Evolutionary conservation across 2,797 vertebrate genomes (phyloP).

Genomic region (Choloepus didactylus): DNA sequence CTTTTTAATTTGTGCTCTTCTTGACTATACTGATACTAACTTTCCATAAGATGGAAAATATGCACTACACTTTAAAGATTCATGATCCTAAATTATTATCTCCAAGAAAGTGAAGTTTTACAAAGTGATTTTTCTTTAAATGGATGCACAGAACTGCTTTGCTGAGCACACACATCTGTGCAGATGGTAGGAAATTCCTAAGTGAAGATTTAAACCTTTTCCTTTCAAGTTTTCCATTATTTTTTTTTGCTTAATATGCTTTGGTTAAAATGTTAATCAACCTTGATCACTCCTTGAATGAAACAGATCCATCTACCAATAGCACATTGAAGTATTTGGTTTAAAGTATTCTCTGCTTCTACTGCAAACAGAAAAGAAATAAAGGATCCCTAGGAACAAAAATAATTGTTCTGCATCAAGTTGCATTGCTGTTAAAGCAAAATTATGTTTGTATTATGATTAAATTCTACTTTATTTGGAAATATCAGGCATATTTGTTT

Average conservation of each 20-base stretch:
- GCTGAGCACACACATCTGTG: not conserved
- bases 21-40: not conserved
- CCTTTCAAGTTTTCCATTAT: not conserved
- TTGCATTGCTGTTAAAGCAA: slow-evolving; percentile 44
- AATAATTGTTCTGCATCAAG: slow-evolving; percentile 29
- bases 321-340: slow-evolving; percentile 17
- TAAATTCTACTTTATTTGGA: slow-evolving; percentile 34
- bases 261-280: slow-evolving; percentile 56
- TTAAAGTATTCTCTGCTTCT: slow-evolving; percentile 35
- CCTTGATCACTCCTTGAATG: slow-evolving; percentile 17
- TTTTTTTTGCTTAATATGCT: not conserved
- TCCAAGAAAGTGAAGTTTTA: slow-evolving; percentile 26
- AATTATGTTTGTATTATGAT: slow-evolving; percentile 42
- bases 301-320: slow-evolving; percentile 31
- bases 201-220: slow-evolving; percentile 39
- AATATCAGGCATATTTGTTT: slow-evolving; percentile 55
- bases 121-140: not conserved
- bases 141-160: not conserved
- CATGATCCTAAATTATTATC: not conserved
- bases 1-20: slow-evolving; percentile 33
- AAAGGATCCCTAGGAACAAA: slow-evolving; percentile 28
- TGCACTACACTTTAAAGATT: slow-evolving; percentile 2
- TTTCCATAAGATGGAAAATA: slow-evolving; percentile 49
- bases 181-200: not conserved
- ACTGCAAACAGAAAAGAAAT: slow-evolving; percentile 49